These are phyloP conservation scores for Alloscopus bannaensis DNA, from an alignment of 2,888 invertebrate genomes.

Conservation along the genomic window DNA sequence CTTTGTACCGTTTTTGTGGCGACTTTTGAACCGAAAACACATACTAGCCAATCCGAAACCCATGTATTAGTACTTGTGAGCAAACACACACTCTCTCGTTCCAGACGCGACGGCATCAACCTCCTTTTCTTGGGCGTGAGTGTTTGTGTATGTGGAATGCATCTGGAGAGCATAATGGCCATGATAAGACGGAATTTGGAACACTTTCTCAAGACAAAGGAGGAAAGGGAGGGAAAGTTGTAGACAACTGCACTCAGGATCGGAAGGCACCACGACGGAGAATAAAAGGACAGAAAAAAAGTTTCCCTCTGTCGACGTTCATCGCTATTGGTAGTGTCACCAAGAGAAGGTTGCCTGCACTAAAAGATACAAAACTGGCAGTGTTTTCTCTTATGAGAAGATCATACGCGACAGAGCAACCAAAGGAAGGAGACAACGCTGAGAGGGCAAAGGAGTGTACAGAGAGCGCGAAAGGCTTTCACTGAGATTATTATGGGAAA, in stretches of 20 bases:
- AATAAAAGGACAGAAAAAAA: constrained; percentile 5
- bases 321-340: constrained; percentile 31
- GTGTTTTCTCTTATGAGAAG: constrained; percentile 30
- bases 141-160: background rate
- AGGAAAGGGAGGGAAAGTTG: background rate
- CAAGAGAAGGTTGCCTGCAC: constrained; percentile 2
- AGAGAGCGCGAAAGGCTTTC: constrained; percentile 50
- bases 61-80: too few species aligned
- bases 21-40: constrained; percentile 47
- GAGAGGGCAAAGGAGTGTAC: background rate
- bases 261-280: background rate
- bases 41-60: constrained; percentile 27
- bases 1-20: constrained; percentile 16
- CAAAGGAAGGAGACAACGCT: background rate
- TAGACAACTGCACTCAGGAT: background rate
- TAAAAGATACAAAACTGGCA: background rate
- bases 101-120: too few species aligned
- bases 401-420: constrained; percentile 36
- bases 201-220: constrained; percentile 30
- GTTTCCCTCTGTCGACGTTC: background rate
- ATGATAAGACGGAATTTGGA: constrained; percentile 11
- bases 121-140: background rate
- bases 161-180: too few species aligned
- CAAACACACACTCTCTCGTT: too few species aligned
- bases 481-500: constrained; percentile 62